Evolutionary conservation across 2,888 invertebrate genomes (phyloP).

Genomic region (Ceramica pisi): DNA sequence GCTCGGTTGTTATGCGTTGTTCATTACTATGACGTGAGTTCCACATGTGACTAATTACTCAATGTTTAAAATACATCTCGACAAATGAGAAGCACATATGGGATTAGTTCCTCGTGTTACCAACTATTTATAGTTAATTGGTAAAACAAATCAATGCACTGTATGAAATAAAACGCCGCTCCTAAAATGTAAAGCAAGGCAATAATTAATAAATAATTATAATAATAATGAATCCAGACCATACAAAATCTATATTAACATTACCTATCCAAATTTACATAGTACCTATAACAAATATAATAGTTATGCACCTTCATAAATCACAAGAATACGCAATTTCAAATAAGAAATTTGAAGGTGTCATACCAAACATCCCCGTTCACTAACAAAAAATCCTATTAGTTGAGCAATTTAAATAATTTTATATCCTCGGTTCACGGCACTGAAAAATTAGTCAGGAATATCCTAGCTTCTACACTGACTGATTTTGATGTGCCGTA

Average conservation of each 20-base stretch:
- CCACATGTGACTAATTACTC: constrained; percentile 70
- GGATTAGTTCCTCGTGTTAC: constrained; percentile 62
- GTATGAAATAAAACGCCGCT: constrained; percentile 30
- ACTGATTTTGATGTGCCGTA: too few relatives aligned
- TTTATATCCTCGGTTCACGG: too few relatives aligned
- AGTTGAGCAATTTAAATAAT: not conserved
- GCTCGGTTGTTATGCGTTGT: constrained; percentile 31
- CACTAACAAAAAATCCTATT: too few relatives aligned
- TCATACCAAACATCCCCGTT: too few relatives aligned
- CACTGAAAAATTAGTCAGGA: too few relatives aligned
- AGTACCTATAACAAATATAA: too few relatives aligned
- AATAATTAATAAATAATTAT: constrained; percentile 16
- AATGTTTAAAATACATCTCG: constrained; percentile 63
- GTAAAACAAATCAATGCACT: constrained; percentile 31
- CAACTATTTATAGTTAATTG: constrained; percentile 52
- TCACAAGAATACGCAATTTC: not conserved
- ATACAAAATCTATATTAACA: too few relatives aligned
- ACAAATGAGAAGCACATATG: constrained; percentile 60
- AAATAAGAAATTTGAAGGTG: too few relatives aligned
- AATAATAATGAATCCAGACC: too few relatives aligned
- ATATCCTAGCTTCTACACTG: too few relatives aligned
- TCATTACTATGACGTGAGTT: constrained; percentile 43
- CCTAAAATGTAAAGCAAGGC: not conserved
- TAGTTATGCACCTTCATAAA: not conserved
- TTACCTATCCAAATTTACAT: too few relatives aligned